phyloP scores from a whole-genome alignment of 1,140 invertebrate species.

The Xylocopa sonorina region DNA sequence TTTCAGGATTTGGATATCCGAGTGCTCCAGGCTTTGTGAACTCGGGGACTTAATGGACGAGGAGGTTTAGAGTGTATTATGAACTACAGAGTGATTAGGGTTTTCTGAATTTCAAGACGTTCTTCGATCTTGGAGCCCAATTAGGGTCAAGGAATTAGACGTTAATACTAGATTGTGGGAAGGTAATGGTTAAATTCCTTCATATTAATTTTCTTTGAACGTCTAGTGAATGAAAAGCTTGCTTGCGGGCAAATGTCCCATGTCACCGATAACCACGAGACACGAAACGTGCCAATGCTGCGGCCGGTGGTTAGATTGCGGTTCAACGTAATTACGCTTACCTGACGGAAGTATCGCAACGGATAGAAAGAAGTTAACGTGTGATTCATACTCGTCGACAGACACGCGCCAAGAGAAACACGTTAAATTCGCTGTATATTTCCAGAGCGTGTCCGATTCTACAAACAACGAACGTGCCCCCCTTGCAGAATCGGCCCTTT shows the following conservation, averaged over 20 bases:
- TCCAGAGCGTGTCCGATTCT: too few relatives aligned
- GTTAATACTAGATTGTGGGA: background rate
- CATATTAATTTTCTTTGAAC: background rate
- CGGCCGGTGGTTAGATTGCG: background rate
- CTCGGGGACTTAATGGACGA: background rate
- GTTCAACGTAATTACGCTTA: slow-evolving; percentile 15
- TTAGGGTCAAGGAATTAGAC: slow-evolving; percentile 4
- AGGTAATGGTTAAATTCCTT: background rate
- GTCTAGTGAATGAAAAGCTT: background rate
- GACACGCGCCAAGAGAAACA: background rate
- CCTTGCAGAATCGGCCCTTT: too few relatives aligned
- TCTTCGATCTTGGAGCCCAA: background rate
- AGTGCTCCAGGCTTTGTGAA: background rate
- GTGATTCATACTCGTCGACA: background rate
- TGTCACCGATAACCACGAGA: background rate
- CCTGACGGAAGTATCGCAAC: slow-evolving; percentile 30
- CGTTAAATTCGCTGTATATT: background rate
- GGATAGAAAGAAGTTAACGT: background rate
- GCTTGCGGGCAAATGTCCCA: background rate
- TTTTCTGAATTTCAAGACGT: background rate
- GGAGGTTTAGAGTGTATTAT: background rate
- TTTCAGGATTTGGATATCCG: background rate
- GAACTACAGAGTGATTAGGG: background rate
- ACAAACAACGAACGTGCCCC: background rate
- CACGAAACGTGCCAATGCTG: background rate